Percentiles rank a stretch among this genome's conserved stretches.
These are phyloP conservation scores for Pseudorhiza aurosa DNA, from an alignment of 30 jellyfish, hydroid and myxozoan genomes.

Conservation along the genomic window DNA sequence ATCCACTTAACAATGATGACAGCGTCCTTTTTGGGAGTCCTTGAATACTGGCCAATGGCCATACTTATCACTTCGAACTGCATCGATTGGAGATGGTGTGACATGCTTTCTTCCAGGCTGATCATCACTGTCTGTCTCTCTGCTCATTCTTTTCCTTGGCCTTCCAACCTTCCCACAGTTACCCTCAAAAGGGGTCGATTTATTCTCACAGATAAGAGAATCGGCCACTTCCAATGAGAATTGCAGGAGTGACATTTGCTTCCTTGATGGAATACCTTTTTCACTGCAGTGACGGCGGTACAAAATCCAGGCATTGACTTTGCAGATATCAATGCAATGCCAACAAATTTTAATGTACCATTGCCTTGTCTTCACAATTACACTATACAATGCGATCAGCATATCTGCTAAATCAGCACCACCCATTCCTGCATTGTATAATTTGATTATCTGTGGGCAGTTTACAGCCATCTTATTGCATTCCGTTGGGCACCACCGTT, in stretches of 20 bases:
- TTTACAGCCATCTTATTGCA: neutral
- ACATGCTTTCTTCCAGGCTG: slow-evolving; percentile 49
- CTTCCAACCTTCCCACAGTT: no score
- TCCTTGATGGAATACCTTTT: slow-evolving; percentile 12
- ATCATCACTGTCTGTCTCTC: neutral
- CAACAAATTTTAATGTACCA: slow-evolving; percentile 52
- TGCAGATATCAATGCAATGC: slow-evolving; percentile 48
- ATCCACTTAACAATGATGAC: slow-evolving; percentile 48
- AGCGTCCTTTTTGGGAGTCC: slow-evolving; percentile 15
- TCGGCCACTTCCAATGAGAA: slow-evolving; percentile 39
- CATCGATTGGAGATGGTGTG: slow-evolving; percentile 38
- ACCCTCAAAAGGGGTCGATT: no score
- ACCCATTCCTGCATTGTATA: slow-evolving; percentile 62
- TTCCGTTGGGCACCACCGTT: slow-evolving; percentile 31
- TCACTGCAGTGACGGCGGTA: slow-evolving; percentile 38
- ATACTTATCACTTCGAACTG: slow-evolving; percentile 7
- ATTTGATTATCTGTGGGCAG: slow-evolving; percentile 42
- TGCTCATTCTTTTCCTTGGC: neutral
- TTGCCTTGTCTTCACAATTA: slow-evolving; percentile 54
- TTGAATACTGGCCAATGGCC: slow-evolving; percentile 66
- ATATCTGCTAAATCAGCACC: slow-evolving; percentile 83
- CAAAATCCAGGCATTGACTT: slow-evolving; percentile 65
- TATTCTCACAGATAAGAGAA: slow-evolving; percentile 33
- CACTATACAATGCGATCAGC: slow-evolving; percentile 57
- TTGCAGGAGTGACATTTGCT: slow-evolving; percentile 27